Evolutionary conservation across 2,888 invertebrate genomes (phyloP).

Genomic region (Protonemura montana): DNA sequence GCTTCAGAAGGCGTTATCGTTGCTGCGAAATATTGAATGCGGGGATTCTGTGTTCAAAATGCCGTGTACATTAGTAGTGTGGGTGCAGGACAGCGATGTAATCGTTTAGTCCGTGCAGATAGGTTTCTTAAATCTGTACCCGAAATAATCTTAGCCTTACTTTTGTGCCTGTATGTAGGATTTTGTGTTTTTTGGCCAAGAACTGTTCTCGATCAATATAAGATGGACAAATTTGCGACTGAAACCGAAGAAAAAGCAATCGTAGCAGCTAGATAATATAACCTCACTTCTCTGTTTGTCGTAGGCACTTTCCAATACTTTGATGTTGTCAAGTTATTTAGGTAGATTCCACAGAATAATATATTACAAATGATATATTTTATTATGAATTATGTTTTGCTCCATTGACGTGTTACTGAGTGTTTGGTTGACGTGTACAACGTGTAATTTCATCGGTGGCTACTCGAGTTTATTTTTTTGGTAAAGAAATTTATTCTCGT

Average conservation of each 20-base stretch:
- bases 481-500: background rate
- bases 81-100: background rate
- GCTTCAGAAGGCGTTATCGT: background rate
- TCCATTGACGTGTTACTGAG: background rate
- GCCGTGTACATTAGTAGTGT: background rate
- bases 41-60: background rate
- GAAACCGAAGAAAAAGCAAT: background rate
- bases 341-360: background rate
- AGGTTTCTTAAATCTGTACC: background rate
- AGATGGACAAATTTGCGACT: background rate
- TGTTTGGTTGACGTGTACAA: background rate
- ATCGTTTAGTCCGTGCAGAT: background rate
- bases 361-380: slow-evolving; percentile 7
- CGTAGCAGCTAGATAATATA: background rate
- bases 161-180: background rate
- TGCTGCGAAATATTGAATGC: background rate
- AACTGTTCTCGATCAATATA: background rate
- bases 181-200: background rate
- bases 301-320: background rate
- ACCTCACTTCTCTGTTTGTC: background rate
- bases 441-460: background rate
- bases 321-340: background rate
- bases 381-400: background rate
- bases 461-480: slow-evolving; percentile 12
- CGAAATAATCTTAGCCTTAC: background rate